phyloP scores from a whole-genome alignment of 2,113 vertebrate genomes.

The Brachionichthys hirsutus region DNA sequence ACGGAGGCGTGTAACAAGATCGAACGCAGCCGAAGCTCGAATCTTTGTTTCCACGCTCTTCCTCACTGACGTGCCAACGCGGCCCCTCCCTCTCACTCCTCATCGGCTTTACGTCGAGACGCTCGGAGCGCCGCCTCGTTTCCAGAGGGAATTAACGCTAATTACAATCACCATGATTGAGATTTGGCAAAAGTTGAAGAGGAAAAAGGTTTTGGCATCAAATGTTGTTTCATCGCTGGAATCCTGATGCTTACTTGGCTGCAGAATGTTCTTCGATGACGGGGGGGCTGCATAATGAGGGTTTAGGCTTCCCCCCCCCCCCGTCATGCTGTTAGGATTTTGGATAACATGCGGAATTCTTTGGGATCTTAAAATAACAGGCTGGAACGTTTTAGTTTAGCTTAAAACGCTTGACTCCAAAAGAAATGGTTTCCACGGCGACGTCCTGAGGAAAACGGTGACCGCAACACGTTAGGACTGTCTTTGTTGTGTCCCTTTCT shows the following conservation, averaged over 20 bases:
- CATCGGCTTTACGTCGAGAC: too few relatives aligned
- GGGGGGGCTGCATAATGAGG: conserved; percentile 40
- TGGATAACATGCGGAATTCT: neutral
- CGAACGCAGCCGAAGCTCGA: neutral
- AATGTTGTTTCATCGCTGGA: conserved; percentile 66
- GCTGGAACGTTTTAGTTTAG: too few relatives aligned
- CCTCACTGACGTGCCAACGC: conserved; percentile 23
- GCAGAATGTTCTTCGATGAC: conserved; percentile 35
- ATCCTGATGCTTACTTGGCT: conserved; percentile 62
- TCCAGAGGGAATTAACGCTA: conserved; percentile 59
- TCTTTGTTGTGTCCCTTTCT: neutral
- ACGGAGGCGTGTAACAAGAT: conserved; percentile 8
- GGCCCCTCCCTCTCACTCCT: conserved; percentile 29
- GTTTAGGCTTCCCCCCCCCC: conserved; percentile 37
- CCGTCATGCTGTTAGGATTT: neutral
- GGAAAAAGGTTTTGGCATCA: conserved; percentile 76
- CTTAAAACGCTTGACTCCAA: too few relatives aligned
- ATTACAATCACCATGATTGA: conserved; percentile 75
- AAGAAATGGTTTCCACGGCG: too few relatives aligned
- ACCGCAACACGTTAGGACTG: too few relatives aligned
- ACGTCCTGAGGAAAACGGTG: too few relatives aligned
- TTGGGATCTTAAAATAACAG: too few relatives aligned
- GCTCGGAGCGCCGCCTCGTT: conserved; percentile 25
- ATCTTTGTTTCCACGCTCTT: conserved; percentile 20
- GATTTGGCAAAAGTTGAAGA: conserved; percentile 73